A percentile compares a stretch with the other conserved stretches of the same genome.
phyloP scores from a whole-genome alignment of 2,888 invertebrate species.

The Platycheirus rosarum region DNA sequence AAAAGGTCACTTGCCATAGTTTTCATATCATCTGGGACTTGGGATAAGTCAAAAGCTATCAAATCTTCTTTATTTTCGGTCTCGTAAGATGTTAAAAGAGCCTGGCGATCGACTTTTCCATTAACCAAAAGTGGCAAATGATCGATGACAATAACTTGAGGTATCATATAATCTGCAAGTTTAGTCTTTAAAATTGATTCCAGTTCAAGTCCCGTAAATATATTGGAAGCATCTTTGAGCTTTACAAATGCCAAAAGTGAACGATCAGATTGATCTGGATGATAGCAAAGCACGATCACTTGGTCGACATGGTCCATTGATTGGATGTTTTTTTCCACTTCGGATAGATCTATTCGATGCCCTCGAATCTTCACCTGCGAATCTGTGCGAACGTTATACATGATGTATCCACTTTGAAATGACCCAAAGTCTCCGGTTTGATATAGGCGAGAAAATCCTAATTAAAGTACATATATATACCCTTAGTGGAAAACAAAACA shows the following conservation, averaged over 20 bases:
- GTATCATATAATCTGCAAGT: slow-evolving; percentile 90
- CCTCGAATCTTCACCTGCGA: slow-evolving; percentile 94
- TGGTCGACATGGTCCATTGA: slow-evolving; percentile 88
- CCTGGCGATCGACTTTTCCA: slow-evolving; percentile 93
- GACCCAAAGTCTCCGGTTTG: slow-evolving; percentile 93
- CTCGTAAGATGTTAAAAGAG: slow-evolving; percentile 89
- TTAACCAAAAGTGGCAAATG: slow-evolving; percentile 91
- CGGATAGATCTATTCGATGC: slow-evolving; percentile 92
- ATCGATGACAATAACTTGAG: slow-evolving; percentile 89
- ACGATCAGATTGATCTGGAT: slow-evolving; percentile 88
- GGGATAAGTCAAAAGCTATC: slow-evolving; percentile 86
- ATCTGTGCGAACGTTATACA: slow-evolving; percentile 92
- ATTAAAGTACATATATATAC: not conserved
- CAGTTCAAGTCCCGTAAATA: slow-evolving; percentile 84
- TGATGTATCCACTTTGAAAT: slow-evolving; percentile 85
- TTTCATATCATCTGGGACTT: slow-evolving; percentile 85
- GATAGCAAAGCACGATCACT: slow-evolving; percentile 90
- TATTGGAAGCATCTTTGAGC: slow-evolving; percentile 82
- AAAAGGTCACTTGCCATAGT: slow-evolving; percentile 88
- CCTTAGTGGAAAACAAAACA: no score
- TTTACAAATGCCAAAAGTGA: slow-evolving; percentile 88
- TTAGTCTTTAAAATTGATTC: slow-evolving; percentile 86
- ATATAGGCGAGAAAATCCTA: slow-evolving; percentile 89
- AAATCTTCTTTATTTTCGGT: slow-evolving; percentile 85
- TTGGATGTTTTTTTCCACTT: slow-evolving; percentile 90